Evolutionary conservation across 2,888 invertebrate species (phyloP), one percentile per base, ranked within the genome.

Genomic region (Himalopsyche anomala): DNA sequence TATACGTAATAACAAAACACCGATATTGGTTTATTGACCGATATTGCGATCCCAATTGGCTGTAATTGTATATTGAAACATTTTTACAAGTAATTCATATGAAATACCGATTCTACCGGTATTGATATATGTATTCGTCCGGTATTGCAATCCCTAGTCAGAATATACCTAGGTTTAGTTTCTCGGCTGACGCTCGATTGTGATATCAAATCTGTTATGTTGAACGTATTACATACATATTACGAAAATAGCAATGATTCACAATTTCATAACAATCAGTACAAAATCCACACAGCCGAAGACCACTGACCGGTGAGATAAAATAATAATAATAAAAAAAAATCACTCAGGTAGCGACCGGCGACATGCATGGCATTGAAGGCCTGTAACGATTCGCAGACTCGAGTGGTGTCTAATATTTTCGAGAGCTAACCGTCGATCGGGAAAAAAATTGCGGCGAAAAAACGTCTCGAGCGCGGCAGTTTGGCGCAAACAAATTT

Each of bases 291-390:
- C 9, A 36, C 28, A 36, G 74, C 12, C 74, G 74, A 74, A 74
- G 74, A 74, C 74, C 74, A 36, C 74, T 74, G 74, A 36, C 36
- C 74, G 36, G 11, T 74, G 51, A 51, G 12, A 51, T 51, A 51
- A 51, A 45, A 51, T 51, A 51, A 51, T 51, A 51, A 51, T 51
- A 51, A 51, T 51, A 51, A 28, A 36, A 69, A 69, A 69, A 74
- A 74, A 74, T 1, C 51, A 51, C 15, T 36, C 36, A 28, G 28
- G 74, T 74, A 74, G 74, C 74, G 74, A 74, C 74, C 19, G 4
- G 74, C 38, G 74, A 74, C 74, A 74, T 74, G 74, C 74, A 74
- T 74, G 74, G 74, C 74, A 74, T 74, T 74, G 74, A 69, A 74
- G 28, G 74, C 15, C 74, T 74, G 74, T 74, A 38, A 38, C 74